Evolutionary conservation across 2,888 invertebrate genomes (phyloP).

Genomic region (Acronicta leporina): DNA sequence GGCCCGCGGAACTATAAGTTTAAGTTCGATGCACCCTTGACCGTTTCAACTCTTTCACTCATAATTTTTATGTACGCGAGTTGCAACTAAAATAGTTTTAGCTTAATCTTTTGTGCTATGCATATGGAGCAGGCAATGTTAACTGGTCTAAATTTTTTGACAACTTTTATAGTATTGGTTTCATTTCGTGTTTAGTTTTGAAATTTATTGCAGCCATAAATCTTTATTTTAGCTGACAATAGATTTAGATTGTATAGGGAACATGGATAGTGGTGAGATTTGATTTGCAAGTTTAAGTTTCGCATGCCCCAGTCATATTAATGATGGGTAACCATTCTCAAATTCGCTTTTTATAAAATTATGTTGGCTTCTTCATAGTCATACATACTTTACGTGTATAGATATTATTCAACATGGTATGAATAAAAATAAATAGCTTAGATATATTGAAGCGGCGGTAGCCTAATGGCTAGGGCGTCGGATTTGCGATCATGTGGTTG

Average conservation of each 20-base stretch:
- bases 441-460: too few relatives aligned
- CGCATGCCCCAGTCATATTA: too few relatives aligned
- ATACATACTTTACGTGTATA: too few relatives aligned
- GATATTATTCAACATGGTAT: too few relatives aligned
- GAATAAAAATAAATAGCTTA: too few relatives aligned
- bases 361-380: too few relatives aligned
- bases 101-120: slow-evolving; percentile 35
- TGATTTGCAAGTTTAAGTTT: too few relatives aligned
- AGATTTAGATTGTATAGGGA: slow-evolving; percentile 17
- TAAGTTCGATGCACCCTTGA: neutral
- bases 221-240: slow-evolving; percentile 32
- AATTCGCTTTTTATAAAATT: too few relatives aligned
- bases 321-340: too few relatives aligned
- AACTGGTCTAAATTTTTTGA: slow-evolving; percentile 1
- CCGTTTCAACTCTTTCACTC: slow-evolving; percentile 34
- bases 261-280: neutral
- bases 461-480: too few relatives aligned
- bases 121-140: slow-evolving; percentile 36
- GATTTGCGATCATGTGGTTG: too few relatives aligned
- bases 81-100: slow-evolving; percentile 29
- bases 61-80: slow-evolving; percentile 32
- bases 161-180: neutral
- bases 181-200: neutral
- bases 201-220: slow-evolving; percentile 31
- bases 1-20: slow-evolving; percentile 18